Evolutionary conservation across 2,888 invertebrate species (phyloP).

Genomic region (Acanthosepion lycidas): DNA sequence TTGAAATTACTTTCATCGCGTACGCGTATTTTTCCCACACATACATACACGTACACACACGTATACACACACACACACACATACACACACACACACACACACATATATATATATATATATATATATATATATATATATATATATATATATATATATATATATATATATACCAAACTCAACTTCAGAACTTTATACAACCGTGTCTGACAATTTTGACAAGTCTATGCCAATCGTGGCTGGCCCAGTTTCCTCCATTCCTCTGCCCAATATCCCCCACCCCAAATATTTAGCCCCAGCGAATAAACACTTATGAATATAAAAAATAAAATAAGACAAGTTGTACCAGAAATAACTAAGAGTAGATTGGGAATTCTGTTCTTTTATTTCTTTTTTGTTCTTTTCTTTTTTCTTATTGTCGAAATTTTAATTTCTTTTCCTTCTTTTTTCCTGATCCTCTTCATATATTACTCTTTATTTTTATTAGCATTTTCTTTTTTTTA

Average conservation of each 20-base stretch:
- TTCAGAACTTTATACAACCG: background rate
- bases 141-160: background rate
- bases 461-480: background rate
- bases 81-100: too few relatives aligned
- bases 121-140: too few relatives aligned
- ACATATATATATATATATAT: too few relatives aligned
- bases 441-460: background rate
- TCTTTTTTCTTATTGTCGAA: too few relatives aligned
- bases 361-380: background rate
- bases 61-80: too few relatives aligned
- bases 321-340: background rate
- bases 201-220: conserved; percentile 33
- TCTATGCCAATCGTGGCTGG: conserved; percentile 33
- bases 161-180: background rate
- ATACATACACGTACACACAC: background rate
- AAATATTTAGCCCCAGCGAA: background rate
- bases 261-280: background rate
- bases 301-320: background rate
- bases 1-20: background rate
- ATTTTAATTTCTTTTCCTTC: background rate
- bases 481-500: background rate
- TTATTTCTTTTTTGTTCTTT: too few relatives aligned
- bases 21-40: background rate
- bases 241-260: background rate
- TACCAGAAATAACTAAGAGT: background rate